phyloP scores from a whole-genome alignment of 1,140 invertebrate genomes.

The Cephus cinctus region DNA sequence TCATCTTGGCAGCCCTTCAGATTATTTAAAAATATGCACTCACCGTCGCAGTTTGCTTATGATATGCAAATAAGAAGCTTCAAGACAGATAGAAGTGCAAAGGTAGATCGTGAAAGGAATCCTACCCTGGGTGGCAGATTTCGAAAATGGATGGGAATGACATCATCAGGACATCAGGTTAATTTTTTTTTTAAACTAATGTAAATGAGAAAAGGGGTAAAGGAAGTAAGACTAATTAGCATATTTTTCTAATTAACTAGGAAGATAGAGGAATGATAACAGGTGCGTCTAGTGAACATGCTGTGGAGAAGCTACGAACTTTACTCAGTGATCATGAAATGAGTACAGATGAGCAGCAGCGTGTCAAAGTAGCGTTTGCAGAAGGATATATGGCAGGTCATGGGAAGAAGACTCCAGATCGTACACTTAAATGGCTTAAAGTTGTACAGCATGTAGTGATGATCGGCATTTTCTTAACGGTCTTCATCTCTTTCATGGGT shows the following conservation, averaged over 20 bases:
- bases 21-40: conserved; percentile 24
- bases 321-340: conserved; percentile 39
- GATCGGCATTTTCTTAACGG: conserved; percentile 73
- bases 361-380: conserved; percentile 83
- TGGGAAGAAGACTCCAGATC: conserved; percentile 58
- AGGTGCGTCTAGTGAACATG: conserved; percentile 7
- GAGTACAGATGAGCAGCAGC: conserved; percentile 62
- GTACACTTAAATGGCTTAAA: conserved; percentile 70
- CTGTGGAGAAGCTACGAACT: conserved; percentile 29
- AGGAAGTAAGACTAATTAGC: no score
- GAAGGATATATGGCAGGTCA: conserved; percentile 82
- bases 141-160: conserved; percentile 33
- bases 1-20: conserved; percentile 23
- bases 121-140: conserved; percentile 59
- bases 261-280: conserved; percentile 16
- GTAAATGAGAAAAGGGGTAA: no score
- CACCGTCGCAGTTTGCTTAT: conserved; percentile 9
- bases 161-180: conserved; percentile 3
- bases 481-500: conserved; percentile 63
- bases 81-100: conserved; percentile 71
- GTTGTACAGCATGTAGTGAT: conserved; percentile 69
- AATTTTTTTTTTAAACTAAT: neutral
- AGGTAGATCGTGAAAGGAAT: conserved; percentile 69
- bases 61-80: conserved; percentile 61
- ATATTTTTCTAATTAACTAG: conserved; percentile 3